Evolutionary conservation across 2,113 vertebrate genomes (phyloP).

Genomic region (Sakesphorus luctuosus): DNA sequence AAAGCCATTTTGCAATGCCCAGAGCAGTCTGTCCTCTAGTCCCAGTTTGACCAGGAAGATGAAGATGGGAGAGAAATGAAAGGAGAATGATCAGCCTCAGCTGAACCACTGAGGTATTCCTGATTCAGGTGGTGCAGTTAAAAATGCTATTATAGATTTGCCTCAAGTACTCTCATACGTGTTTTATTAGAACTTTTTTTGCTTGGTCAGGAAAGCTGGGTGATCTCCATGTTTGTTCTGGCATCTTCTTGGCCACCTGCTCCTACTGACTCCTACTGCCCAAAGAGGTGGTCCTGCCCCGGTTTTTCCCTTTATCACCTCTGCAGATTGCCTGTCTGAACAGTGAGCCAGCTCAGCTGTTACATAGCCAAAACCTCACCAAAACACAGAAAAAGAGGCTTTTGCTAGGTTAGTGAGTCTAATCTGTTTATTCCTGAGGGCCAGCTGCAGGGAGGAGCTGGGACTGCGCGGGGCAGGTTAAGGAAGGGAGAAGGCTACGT

Average conservation of each 20-base stretch:
- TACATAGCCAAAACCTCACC: accelerated
- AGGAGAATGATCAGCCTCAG: not conserved
- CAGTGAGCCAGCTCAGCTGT: not conserved
- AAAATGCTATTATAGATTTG: not conserved
- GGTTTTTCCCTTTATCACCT: accelerated
- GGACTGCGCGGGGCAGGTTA: accelerated
- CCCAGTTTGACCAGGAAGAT: accelerated
- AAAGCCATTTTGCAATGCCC: not conserved
- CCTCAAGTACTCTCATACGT: not conserved
- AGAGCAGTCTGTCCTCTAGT: not conserved
- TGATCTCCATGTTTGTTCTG: not conserved
- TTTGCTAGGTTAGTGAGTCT: not conserved
- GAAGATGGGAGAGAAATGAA: not conserved
- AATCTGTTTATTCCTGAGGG: not conserved
- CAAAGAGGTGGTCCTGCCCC: not conserved
- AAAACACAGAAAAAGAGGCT: not conserved
- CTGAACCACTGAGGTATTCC: not conserved
- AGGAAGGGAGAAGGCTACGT: not conserved
- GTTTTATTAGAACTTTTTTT: not conserved
- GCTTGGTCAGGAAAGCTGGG: not conserved
- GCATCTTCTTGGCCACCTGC: not conserved
- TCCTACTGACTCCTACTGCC: not conserved
- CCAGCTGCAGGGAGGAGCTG: not conserved
- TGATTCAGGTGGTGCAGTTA: not conserved
- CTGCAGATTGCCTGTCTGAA: not conserved